Evolutionary conservation across 2,888 invertebrate species (phyloP).

Genomic region (Stenurella melanura): DNA sequence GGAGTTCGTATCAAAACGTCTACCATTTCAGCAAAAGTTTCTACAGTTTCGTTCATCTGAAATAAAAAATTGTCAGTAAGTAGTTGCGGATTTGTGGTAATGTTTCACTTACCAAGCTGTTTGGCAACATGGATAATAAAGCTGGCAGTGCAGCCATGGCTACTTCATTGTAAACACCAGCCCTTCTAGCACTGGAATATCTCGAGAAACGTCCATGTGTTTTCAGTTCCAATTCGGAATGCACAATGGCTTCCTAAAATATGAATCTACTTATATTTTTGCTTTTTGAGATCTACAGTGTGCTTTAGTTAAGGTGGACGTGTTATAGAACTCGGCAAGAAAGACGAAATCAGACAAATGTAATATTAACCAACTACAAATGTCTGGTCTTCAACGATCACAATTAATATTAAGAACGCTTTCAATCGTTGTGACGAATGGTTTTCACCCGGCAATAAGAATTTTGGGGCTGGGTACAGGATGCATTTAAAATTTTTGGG

Average conservation of each 20-base stretch:
- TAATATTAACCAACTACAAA: too few relatives aligned
- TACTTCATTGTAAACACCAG: slow-evolving; percentile 86
- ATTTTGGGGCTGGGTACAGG: too few relatives aligned
- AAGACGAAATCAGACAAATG: too few relatives aligned
- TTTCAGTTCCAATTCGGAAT: slow-evolving; percentile 78
- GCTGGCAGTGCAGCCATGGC: slow-evolving; percentile 84
- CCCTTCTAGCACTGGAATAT: slow-evolving; percentile 87
- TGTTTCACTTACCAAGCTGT: slow-evolving; percentile 76
- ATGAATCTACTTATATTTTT: too few relatives aligned
- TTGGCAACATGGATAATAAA: slow-evolving; percentile 85
- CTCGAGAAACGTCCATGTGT: slow-evolving; percentile 84
- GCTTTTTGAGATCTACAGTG: too few relatives aligned
- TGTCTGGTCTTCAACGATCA: too few relatives aligned
- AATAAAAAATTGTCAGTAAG: slow-evolving; percentile 37
- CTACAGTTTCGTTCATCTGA: slow-evolving; percentile 77
- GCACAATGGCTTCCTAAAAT: slow-evolving; percentile 77
- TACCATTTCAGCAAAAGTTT: slow-evolving; percentile 74
- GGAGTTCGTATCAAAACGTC: slow-evolving; percentile 79
- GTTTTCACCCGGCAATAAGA: too few relatives aligned
- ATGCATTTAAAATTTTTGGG: too few relatives aligned
- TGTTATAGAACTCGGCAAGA: too few relatives aligned
- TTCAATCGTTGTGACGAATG: too few relatives aligned
- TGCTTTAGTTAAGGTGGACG: too few relatives aligned
- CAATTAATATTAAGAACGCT: too few relatives aligned
- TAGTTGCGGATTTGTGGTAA: not conserved